Conservation (phyloP, 1,140 invertebrate species). For the Achroia grisella region DNA sequence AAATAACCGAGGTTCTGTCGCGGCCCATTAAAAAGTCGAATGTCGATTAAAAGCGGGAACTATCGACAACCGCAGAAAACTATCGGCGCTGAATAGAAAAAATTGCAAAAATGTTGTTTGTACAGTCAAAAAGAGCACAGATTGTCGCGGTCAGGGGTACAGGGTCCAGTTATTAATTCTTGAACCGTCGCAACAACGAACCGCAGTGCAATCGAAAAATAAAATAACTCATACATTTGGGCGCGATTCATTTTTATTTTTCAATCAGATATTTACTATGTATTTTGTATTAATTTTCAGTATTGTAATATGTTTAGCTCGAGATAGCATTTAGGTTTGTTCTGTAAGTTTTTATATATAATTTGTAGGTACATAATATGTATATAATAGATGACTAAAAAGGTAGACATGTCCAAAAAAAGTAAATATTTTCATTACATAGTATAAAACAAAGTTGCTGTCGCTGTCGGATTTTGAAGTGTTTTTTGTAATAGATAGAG, state of each 20-base stretch:
- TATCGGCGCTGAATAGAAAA: slow-evolving; percentile 57
- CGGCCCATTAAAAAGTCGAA: slow-evolving; percentile 30
- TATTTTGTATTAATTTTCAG: no score
- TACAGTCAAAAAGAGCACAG: slow-evolving; percentile 49
- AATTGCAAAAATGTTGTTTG: slow-evolving; percentile 28
- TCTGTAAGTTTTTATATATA: no score
- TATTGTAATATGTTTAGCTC: no score
- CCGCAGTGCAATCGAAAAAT: slow-evolving; percentile 57
- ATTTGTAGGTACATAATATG: no score
- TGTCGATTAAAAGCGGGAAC: slow-evolving; percentile 41
- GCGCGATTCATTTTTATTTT: slow-evolving; percentile 39
- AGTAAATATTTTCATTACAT: no score
- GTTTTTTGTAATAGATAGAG: no score
- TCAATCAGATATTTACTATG: no score
- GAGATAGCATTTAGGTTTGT: no score
- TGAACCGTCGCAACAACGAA: slow-evolving; percentile 35
- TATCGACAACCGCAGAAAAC: slow-evolving; percentile 59
- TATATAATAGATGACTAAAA: no score
- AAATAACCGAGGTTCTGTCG: not conserved
- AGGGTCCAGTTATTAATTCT: slow-evolving; percentile 55
- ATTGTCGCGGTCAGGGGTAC: slow-evolving; percentile 50
- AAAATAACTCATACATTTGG: slow-evolving; percentile 62
- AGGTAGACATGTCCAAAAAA: no score
- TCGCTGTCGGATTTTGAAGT: no score
- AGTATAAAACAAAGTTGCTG: no score